A percentile compares a stretch with the other conserved stretches of the same genome.
Evolutionary conservation across 2,113 vertebrate genomes (phyloP).

Genomic region (Rhombomys opimus): DNA sequence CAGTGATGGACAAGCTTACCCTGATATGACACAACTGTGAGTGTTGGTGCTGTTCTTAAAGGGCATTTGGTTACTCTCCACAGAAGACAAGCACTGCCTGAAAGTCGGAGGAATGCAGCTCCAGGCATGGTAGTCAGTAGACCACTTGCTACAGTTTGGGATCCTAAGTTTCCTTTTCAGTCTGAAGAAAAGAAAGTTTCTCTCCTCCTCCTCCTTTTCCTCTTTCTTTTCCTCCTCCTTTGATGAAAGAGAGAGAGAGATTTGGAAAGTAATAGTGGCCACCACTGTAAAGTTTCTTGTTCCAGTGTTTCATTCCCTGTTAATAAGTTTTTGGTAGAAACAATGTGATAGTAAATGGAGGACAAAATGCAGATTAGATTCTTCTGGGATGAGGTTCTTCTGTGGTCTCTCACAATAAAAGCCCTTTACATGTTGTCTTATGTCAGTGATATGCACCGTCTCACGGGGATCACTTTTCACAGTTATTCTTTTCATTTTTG

Average conservation of each 20-base stretch:
- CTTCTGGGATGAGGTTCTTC: constrained; percentile 40
- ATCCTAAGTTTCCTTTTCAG: constrained; percentile 26
- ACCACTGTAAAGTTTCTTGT: constrained; percentile 51
- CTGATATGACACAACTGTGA: constrained; percentile 13
- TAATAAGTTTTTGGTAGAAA: constrained; percentile 50
- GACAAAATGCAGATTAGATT: constrained; percentile 59
- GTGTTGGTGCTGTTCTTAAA: constrained; percentile 44
- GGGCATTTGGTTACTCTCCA: not conserved
- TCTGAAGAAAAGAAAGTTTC: not conserved
- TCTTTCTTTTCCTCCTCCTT: not conserved
- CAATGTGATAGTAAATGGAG: constrained; percentile 13
- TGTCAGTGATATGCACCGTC: constrained; percentile 30
- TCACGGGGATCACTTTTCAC: constrained; percentile 73
- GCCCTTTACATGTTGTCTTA: constrained; percentile 42
- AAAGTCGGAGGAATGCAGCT: constrained; percentile 11
- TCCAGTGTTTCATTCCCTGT: constrained; percentile 21
- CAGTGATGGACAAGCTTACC: not conserved
- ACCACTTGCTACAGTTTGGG: not conserved
- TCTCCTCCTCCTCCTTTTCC: not conserved
- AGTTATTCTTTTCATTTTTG: constrained; percentile 73
- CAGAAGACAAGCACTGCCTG: not conserved
- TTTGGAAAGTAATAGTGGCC: constrained; percentile 32
- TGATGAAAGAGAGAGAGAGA: not conserved
- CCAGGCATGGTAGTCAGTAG: not conserved
- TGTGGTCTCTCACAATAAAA: constrained; percentile 42